These are phyloP conservation scores for Sander lucioperca DNA, from an alignment of 2,113 vertebrate genomes.

Conservation along the genomic window DNA sequence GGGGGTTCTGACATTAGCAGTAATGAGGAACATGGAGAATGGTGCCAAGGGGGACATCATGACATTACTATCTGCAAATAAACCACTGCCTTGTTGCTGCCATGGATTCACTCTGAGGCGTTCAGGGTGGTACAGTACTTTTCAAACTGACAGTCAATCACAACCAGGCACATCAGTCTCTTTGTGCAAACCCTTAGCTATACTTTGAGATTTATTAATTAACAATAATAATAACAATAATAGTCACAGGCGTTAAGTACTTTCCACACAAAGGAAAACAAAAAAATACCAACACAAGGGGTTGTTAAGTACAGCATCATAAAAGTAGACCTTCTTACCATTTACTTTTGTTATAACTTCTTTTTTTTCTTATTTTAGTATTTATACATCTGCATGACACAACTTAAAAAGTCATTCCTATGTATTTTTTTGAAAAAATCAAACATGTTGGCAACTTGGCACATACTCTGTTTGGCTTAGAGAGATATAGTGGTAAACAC, in stretches of 20 bases:
- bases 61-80: slow-evolving; percentile 81
- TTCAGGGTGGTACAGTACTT: slow-evolving; percentile 50
- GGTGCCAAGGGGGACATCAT: slow-evolving; percentile 77
- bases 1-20: slow-evolving; percentile 80
- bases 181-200: slow-evolving; percentile 18
- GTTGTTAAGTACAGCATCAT: neutral
- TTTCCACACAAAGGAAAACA: neutral
- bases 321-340: neutral
- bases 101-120: slow-evolving; percentile 56
- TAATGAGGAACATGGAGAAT: slow-evolving; percentile 82
- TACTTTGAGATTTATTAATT: neutral
- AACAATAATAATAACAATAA: neutral
- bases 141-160: slow-evolving; percentile 46
- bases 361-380: neutral
- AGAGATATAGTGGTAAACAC: slow-evolving; percentile 35
- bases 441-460: slow-evolving; percentile 12
- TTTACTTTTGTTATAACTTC: slow-evolving; percentile 8
- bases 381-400: slow-evolving; percentile 27
- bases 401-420: slow-evolving; percentile 13
- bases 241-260: neutral
- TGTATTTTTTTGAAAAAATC: slow-evolving; percentile 29
- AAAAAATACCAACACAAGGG: neutral
- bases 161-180: slow-evolving; percentile 8
- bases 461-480: slow-evolving; percentile 40
- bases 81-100: slow-evolving; percentile 62